Percentiles rank a stretch among this genome's conserved stretches.
These are phyloP conservation scores for Anagrus nilaparvatae DNA, from an alignment of 1,140 invertebrate genomes.

Conservation along the genomic window DNA sequence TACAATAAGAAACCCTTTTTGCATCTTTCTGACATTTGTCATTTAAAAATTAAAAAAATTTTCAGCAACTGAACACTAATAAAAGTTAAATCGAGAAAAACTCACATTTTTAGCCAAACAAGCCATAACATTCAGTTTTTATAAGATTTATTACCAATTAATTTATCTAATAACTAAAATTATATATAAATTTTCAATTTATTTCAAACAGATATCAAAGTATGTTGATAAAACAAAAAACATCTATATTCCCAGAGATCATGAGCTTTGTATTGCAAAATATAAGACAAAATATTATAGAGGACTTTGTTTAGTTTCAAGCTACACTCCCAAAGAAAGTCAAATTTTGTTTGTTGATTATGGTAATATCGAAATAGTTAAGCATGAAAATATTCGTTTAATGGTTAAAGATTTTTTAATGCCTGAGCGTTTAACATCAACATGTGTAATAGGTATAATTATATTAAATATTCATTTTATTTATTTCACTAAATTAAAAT, in stretches of 20 bases:
- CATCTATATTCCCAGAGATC: constrained; percentile 31
- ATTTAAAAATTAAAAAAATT: background rate
- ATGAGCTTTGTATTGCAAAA: constrained; percentile 33
- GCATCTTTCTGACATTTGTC: too few species aligned
- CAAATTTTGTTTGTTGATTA: constrained; percentile 30
- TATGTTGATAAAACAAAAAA: constrained; percentile 20
- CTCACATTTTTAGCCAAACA: constrained; percentile 2
- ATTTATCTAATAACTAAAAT: background rate
- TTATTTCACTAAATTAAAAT: background rate
- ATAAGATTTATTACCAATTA: background rate
- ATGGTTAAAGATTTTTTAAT: constrained; percentile 31
- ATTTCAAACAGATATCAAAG: constrained; percentile 21
- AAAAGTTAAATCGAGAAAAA: background rate
- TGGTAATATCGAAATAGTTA: constrained; percentile 26
- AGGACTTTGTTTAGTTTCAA: constrained; percentile 22
- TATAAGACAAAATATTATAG: constrained; percentile 27
- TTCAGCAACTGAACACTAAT: background rate
- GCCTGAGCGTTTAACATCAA: constrained; percentile 17
- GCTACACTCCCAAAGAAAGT: constrained; percentile 6
- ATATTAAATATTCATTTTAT: constrained; percentile 1
- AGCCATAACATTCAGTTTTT: background rate
- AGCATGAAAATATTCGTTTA: constrained; percentile 28
- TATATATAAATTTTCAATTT: constrained; percentile 7
- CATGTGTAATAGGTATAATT: constrained; percentile 22
- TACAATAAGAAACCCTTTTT: too few species aligned